Conservation (phyloP, 2,888 invertebrate species). For the Torymus tubicola region DNA sequence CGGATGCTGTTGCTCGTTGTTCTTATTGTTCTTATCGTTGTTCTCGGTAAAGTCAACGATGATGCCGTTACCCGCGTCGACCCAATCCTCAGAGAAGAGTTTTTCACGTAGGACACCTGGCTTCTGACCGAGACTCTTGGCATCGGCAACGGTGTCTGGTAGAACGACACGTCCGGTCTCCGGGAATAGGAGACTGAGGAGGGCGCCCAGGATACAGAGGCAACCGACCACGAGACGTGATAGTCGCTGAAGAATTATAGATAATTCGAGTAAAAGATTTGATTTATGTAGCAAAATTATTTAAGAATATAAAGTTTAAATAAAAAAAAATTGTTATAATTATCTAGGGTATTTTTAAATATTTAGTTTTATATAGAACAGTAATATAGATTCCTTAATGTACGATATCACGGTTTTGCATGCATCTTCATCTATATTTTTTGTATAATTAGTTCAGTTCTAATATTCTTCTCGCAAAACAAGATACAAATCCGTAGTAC, state of each 20-base stretch:
- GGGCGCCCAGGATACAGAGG: constrained; percentile 65
- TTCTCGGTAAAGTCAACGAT: constrained; percentile 68
- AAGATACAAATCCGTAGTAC: too few relatives aligned
- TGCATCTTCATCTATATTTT: too few relatives aligned
- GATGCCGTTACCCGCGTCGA: constrained; percentile 72
- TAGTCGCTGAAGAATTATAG: constrained; percentile 58
- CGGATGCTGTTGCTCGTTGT: not conserved
- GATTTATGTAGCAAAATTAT: too few relatives aligned
- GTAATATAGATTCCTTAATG: too few relatives aligned
- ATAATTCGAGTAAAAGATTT: too few relatives aligned
- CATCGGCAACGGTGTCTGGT: constrained; percentile 66
- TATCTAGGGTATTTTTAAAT: too few relatives aligned
- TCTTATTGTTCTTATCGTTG: constrained; percentile 33
- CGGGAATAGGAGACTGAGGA: constrained; percentile 64
- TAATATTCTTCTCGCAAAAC: too few relatives aligned
- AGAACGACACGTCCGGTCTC: constrained; percentile 66
- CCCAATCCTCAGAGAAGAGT: constrained; percentile 72
- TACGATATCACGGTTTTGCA: too few relatives aligned
- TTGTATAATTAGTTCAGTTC: too few relatives aligned
- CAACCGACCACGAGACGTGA: constrained; percentile 60
- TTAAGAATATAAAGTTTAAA: too few relatives aligned
- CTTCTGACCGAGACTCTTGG: constrained; percentile 55
- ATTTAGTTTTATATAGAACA: too few relatives aligned
- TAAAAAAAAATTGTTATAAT: too few relatives aligned
- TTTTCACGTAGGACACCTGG: constrained; percentile 68